Percentiles rank a stretch among this genome's conserved stretches.
These are phyloP conservation scores for Pavo muticus DNA, from an alignment of 2,113 vertebrate genomes.

Conservation along the genomic window DNA sequence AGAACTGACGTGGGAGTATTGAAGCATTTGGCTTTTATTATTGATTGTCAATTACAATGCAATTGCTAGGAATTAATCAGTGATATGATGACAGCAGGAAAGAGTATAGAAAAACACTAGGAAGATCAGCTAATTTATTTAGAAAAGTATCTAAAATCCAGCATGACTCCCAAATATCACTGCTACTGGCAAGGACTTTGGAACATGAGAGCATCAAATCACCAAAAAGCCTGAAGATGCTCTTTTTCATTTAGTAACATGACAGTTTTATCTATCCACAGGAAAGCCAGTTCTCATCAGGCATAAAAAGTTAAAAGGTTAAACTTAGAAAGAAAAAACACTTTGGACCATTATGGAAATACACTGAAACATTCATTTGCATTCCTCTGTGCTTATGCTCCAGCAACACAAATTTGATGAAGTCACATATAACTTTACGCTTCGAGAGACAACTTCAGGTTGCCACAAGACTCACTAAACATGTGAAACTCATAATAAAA, in stretches of 20 bases:
- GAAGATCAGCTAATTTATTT: background rate
- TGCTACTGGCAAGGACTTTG: background rate
- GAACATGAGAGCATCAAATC: background rate
- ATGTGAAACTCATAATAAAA: background rate
- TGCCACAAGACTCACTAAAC: background rate
- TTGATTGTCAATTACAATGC: background rate
- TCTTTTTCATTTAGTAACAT: background rate
- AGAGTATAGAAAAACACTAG: background rate
- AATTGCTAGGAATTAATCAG: background rate
- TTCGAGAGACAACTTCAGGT: background rate
- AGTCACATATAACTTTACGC: background rate
- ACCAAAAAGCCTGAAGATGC: fast-evolving
- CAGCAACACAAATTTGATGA: background rate
- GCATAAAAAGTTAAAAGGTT: background rate
- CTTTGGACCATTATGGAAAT: no score
- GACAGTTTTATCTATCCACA: background rate
- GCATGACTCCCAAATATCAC: background rate
- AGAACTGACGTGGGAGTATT: background rate
- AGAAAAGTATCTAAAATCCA: background rate
- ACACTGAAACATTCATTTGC: background rate
- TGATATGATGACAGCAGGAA: background rate
- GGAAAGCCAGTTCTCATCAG: background rate
- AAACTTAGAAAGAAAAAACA: background rate
- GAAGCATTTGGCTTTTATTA: background rate
- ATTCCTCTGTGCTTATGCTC: background rate